Evolutionary conservation across 2,113 vertebrate genomes (phyloP), one percentile per base, ranked within the genome.

Genomic region (Scopus umbretta): DNA sequence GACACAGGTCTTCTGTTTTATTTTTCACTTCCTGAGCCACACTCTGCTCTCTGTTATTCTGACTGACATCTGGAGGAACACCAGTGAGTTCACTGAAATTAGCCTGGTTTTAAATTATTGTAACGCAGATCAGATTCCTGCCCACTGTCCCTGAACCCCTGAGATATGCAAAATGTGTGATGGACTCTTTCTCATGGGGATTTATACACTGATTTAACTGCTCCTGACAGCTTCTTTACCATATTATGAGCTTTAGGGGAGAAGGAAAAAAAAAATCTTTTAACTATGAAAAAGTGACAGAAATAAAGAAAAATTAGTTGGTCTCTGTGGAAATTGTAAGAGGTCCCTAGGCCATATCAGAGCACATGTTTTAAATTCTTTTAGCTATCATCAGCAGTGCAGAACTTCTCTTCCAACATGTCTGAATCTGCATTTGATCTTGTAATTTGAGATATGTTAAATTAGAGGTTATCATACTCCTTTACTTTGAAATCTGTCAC

Each of bases 1-100:
- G 92, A 96, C 93, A 74, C 89, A 71, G 67, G 86, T 97, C 95
- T 97, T 96, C 97, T 98, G 97, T 91, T 97, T 98, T 94, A 91
- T 94, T 98, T 98, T 98, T 97, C 95, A 88, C 94, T 97, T 98
- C 88, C 94, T 95, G 52, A 96, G 70, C 76, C 83, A 83, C 73
- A 63, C 76, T 93, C 92, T 94, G 84, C 72, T 92, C 91, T 94
- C 80, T 94, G 84, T 93, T 96, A 95, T 72, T 95, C 36, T 42
- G 80, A 50, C 80, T 89, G 92, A 95, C 91, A 84, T 87, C 86
- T 97, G 93, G 81, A 96, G 71, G 80, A 92, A 78, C 0, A 2
- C 62, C 16, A 50, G 65, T 11, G 79, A 95, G 56, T 96, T 97
- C 88, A 87, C 36, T 88, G 59, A 80, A 95, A 91, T 88, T 92